Evolutionary conservation across 2,888 invertebrate genomes (phyloP).

Genomic region (Eupithecia tripunctaria): DNA sequence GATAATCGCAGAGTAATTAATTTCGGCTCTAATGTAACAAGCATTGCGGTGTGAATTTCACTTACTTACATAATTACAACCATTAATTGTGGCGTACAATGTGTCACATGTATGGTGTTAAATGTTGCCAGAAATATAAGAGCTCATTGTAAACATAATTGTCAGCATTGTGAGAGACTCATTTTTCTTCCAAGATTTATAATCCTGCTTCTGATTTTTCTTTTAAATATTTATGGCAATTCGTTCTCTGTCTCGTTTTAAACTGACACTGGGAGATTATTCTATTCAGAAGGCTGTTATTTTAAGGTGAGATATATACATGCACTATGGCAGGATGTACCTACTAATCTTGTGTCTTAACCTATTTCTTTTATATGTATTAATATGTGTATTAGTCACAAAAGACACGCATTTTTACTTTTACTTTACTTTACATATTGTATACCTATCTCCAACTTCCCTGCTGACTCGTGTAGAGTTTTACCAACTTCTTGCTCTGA

Average conservation of each 20-base stretch:
- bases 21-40: conserved; percentile 43
- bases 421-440: no score
- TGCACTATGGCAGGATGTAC: no score
- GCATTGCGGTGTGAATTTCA: conserved; percentile 65
- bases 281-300: not conserved
- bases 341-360: no score
- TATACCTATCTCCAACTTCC: not conserved
- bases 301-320: not conserved
- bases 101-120: conserved; percentile 60
- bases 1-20: conserved; percentile 39
- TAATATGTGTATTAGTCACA: no score
- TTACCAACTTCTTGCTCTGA: not conserved
- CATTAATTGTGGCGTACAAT: conserved; percentile 70
- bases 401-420: no score
- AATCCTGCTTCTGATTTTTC: conserved; percentile 25
- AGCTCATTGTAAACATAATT: conserved; percentile 31
- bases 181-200: conserved; percentile 11
- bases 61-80: conserved; percentile 72
- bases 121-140: conserved; percentile 30
- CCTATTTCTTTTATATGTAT: no score
- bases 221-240: conserved; percentile 18
- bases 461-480: not conserved
- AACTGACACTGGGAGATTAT: not conserved
- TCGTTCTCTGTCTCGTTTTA: conserved; percentile 21
- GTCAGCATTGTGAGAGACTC: conserved; percentile 7